phyloP scores from a whole-genome alignment of 1,140 invertebrate species.

The Acromyrmex charruanus region DNA sequence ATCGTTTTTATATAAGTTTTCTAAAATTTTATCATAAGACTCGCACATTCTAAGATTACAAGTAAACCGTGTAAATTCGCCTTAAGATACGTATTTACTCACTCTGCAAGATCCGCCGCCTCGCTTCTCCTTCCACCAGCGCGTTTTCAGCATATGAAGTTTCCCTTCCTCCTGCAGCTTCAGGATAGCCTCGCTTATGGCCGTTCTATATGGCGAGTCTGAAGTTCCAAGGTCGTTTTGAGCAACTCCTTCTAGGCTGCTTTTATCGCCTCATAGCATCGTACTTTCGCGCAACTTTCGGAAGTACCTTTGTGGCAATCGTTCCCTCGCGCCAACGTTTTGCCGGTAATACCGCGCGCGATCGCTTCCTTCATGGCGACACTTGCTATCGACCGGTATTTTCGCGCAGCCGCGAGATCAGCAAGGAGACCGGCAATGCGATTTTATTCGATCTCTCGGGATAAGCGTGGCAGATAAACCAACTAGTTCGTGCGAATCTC shows the following conservation, averaged over 20 bases:
- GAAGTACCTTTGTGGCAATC: constrained; percentile 29
- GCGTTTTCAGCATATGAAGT: constrained; percentile 96
- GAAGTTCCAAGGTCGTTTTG: constrained; percentile 77
- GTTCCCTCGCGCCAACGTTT: constrained; percentile 27
- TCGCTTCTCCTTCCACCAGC: constrained; percentile 98
- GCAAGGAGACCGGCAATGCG: constrained; percentile 18
- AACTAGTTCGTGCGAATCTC: constrained; percentile 10
- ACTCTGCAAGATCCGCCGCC: constrained; percentile 94
- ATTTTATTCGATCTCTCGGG: constrained; percentile 46
- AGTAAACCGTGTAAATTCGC: neutral
- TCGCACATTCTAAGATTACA: neutral
- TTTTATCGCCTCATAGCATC: constrained; percentile 53
- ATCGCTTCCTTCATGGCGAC: constrained; percentile 38
- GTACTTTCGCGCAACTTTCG: constrained; percentile 57
- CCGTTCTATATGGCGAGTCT: constrained; percentile 95
- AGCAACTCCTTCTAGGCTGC: constrained; percentile 20
- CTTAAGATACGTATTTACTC: constrained; percentile 79
- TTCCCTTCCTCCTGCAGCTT: constrained; percentile 97
- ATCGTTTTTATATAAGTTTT: neutral
- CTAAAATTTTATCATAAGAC: neutral
- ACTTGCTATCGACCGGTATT: constrained; percentile 34
- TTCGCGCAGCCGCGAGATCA: constrained; percentile 49
- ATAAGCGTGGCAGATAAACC: constrained; percentile 15
- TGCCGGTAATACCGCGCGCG: constrained; percentile 30
- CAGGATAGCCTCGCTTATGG: constrained; percentile 95